Conservation (phyloP, 2,797 vertebrate species). For the Rhadinocentrus ornatus region DNA sequence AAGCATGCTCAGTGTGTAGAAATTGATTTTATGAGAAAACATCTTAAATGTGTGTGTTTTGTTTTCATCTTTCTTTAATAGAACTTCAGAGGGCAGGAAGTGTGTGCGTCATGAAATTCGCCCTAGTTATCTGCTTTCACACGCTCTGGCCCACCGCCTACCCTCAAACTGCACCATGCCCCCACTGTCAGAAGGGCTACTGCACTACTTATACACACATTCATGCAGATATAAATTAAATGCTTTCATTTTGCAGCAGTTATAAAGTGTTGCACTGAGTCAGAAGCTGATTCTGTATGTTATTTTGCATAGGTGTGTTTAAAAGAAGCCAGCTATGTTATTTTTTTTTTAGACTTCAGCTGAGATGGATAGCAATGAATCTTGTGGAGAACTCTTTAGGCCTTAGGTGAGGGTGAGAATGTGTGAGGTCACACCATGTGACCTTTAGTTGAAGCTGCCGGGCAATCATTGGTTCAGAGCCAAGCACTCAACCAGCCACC, state of each 20-base stretch:
- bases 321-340: not conserved
- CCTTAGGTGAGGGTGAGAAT: constrained; percentile 81
- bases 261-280: constrained; percentile 25
- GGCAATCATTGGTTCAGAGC: constrained; percentile 73
- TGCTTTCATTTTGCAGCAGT: not conserved
- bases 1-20: constrained; percentile 63
- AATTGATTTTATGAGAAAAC: constrained; percentile 80
- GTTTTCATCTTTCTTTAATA: constrained; percentile 76
- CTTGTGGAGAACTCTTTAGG: constrained; percentile 52
- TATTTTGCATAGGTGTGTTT: not conserved
- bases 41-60: constrained; percentile 77
- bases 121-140: constrained; percentile 81
- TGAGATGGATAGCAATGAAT: constrained; percentile 25
- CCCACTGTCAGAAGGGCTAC: constrained; percentile 42
- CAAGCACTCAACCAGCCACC: constrained; percentile 42
- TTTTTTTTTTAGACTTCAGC: constrained; percentile 1
- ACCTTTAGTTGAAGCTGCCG: constrained; percentile 73
- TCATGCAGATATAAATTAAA: constrained; percentile 18
- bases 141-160: constrained; percentile 73
- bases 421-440: constrained; percentile 77
- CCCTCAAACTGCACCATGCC: constrained; percentile 56
- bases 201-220: constrained; percentile 18
- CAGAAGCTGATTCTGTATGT: not conserved
- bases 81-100: constrained; percentile 82
- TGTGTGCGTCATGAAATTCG: constrained; percentile 79